Conservation (phyloP, 23 tunicate species). For the Ciona savignyi region DNA sequence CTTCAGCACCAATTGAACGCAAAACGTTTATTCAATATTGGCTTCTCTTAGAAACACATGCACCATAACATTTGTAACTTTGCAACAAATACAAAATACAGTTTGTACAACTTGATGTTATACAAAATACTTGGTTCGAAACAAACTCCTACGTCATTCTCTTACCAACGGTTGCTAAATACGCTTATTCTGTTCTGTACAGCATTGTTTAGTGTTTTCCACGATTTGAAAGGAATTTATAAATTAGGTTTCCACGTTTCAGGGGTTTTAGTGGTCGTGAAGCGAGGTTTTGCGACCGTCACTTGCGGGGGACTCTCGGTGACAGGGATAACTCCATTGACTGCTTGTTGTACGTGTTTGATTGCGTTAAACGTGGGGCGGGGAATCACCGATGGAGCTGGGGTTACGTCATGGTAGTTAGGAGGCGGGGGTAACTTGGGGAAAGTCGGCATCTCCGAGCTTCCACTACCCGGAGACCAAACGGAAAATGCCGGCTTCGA, state of each 20-base stretch:
- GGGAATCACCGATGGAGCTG: not conserved
- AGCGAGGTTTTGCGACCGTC: constrained; percentile 10
- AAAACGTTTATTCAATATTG: too few species aligned
- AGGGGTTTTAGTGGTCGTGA: not conserved
- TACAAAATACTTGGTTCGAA: too few species aligned
- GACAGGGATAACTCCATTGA: not conserved
- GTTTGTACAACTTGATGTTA: too few species aligned
- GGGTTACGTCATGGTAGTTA: constrained; percentile 5
- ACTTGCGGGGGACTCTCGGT: not conserved
- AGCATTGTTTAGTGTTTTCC: too few species aligned
- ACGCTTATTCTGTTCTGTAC: too few species aligned
- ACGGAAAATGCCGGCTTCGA: not conserved
- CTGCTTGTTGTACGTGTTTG: not conserved
- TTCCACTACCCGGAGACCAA: constrained; percentile 5
- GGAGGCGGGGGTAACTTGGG: constrained; percentile 14
- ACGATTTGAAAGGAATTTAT: too few species aligned
- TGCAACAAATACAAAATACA: too few species aligned
- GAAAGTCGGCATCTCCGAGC: not conserved
- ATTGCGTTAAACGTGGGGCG: constrained; percentile 11
- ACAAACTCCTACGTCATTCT: too few species aligned
- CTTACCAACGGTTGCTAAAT: too few species aligned
- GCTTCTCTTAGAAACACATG: too few species aligned
- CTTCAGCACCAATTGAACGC: too few species aligned
- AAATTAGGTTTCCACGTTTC: constrained; percentile 15
- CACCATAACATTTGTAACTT: too few species aligned